Conservation (phyloP, 2,888 invertebrate species). For the Tuberolachnus salignus region DNA sequence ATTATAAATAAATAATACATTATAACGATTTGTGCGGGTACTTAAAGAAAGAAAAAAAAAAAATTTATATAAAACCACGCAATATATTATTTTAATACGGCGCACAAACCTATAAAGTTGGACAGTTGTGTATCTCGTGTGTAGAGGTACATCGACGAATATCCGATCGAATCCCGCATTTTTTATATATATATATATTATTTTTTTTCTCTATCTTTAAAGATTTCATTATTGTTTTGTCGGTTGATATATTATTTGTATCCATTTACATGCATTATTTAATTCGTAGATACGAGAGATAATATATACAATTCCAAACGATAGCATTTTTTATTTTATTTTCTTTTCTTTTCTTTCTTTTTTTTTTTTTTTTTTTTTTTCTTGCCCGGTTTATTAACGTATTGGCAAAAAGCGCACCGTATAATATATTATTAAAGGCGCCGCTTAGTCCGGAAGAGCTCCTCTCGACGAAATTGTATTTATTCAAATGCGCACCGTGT, state of each 20-base stretch:
- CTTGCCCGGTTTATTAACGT: background rate
- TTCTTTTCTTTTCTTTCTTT: background rate
- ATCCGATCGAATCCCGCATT: background rate
- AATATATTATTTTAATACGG: background rate
- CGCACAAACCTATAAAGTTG: background rate
- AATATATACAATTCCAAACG: no score
- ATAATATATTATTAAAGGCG: background rate
- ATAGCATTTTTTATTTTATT: background rate
- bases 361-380: background rate
- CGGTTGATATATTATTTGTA: background rate
- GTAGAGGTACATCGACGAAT: background rate
- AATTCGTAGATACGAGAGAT: background rate
- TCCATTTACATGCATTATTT: background rate
- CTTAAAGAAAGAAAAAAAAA: background rate
- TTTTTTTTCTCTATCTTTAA: no score
- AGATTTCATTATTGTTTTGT: no score
- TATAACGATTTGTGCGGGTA: background rate
- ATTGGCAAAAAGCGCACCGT: conserved; percentile 2
- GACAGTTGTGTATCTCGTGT: background rate
- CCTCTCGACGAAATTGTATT: conserved; percentile 6
- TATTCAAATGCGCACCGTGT: background rate
- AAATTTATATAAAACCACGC: no score
- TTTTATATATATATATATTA: no score
- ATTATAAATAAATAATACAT: background rate
- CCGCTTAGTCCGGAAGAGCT: background rate